These are phyloP conservation scores for Drosophila nannoptera DNA, from an alignment of 1,140 invertebrate species.

Conservation along the genomic window DNA sequence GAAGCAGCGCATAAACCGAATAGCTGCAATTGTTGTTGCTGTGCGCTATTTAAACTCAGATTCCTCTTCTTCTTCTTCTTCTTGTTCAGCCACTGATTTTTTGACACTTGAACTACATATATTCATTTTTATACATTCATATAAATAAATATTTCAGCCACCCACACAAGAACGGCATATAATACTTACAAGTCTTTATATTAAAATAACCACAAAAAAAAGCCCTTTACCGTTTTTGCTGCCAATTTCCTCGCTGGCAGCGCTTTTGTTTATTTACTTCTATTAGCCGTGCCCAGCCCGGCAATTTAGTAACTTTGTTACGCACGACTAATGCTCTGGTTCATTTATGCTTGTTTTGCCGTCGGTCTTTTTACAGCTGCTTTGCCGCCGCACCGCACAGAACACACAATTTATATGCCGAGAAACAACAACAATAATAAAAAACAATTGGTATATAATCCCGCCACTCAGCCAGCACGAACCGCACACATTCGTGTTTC, in stretches of 20 bases:
- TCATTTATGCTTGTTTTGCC: conserved; percentile 49
- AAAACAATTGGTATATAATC: not conserved
- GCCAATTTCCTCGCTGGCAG: conserved; percentile 17
- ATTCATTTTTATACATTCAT: conserved; percentile 30
- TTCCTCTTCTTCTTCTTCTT: conserved; percentile 4
- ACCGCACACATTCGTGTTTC: conserved; percentile 33
- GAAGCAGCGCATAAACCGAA: conserved; percentile 57
- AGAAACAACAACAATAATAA: too few relatives aligned
- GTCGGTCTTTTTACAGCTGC: conserved; percentile 51
- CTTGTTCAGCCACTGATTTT: conserved; percentile 31
- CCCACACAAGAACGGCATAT: too few relatives aligned
- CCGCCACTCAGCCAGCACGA: not conserved
- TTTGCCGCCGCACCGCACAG: not conserved
- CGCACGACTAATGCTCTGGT: conserved; percentile 33
- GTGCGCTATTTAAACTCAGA: conserved; percentile 54
- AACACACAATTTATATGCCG: too few relatives aligned
- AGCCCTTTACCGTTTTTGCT: conserved; percentile 11
- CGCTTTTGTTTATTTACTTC: conserved; percentile 50
- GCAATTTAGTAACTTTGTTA: conserved; percentile 35
- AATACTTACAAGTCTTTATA: conserved; percentile 13
- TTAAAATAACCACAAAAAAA: conserved; percentile 6
- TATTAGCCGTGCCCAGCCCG: conserved; percentile 23
- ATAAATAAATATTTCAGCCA: not conserved
- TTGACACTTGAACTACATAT: conserved; percentile 53
- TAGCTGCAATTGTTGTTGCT: conserved; percentile 61